phyloP scores from a whole-genome alignment of 2,797 vertebrate species.

The Leptatherina wallacei region DNA sequence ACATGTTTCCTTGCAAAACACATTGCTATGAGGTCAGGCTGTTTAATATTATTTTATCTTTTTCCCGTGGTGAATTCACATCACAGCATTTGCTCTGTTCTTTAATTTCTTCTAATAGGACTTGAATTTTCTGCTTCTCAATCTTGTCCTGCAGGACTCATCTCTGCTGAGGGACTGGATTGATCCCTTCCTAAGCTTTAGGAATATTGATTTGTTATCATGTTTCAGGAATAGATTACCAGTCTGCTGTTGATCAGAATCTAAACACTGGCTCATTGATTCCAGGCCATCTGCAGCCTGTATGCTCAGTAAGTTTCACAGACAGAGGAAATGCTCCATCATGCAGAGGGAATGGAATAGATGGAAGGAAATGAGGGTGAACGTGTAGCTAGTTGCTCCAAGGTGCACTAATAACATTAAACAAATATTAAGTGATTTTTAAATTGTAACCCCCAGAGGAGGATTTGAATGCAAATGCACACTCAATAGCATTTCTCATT shows the following conservation, averaged over 20 bases:
- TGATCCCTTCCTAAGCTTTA: constrained; percentile 27
- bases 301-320: constrained; percentile 36
- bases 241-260: constrained; percentile 45
- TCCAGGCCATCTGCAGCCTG: constrained; percentile 24
- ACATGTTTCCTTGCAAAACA: neutral
- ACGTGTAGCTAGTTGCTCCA: neutral
- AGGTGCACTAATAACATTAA: constrained; percentile 19
- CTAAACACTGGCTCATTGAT: constrained; percentile 47
- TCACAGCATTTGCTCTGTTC: neutral
- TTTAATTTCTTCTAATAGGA: neutral
- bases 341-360: constrained; percentile 39
- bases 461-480: constrained; percentile 8
- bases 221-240: constrained; percentile 34
- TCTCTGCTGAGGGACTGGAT: constrained; percentile 10
- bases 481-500: constrained; percentile 13
- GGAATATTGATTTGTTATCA: constrained; percentile 12
- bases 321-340: constrained; percentile 41
- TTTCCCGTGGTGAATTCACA: neutral
- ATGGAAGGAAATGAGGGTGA: constrained; percentile 31
- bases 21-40: neutral
- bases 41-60: neutral
- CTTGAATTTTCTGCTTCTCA: neutral
- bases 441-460: constrained; percentile 15
- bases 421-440: constrained; percentile 19
- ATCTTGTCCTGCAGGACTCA: constrained; percentile 17